A percentile compares a stretch with the other conserved stretches of the same genome.
Conservation (phyloP, 2,797 vertebrate species). For the Halcyon badia region DNA sequence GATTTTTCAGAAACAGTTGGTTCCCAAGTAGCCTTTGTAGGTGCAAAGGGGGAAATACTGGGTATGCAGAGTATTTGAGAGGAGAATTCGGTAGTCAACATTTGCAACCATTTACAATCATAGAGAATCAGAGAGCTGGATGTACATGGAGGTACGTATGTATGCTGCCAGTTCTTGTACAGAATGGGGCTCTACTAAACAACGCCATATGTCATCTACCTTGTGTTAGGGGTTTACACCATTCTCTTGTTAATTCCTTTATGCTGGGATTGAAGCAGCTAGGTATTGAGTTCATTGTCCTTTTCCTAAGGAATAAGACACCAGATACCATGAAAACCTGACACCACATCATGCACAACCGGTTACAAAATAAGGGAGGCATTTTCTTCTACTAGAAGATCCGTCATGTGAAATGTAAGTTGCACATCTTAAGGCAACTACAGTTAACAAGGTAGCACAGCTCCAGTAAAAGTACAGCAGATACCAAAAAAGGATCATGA, state of each 20-base stretch:
- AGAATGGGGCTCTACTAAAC: background rate
- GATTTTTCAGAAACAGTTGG: background rate
- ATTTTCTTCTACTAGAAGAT: background rate
- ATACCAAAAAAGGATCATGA: background rate
- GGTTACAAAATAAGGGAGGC: background rate
- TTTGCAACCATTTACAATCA: background rate
- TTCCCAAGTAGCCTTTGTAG: background rate
- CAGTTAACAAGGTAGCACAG: background rate
- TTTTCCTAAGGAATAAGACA: background rate
- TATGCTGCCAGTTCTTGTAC: background rate
- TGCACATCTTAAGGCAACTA: background rate
- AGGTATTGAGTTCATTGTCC: background rate
- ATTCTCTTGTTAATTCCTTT: background rate
- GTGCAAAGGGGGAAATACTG: background rate
- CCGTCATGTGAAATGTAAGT: background rate
- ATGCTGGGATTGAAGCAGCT: background rate
- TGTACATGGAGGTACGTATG: background rate
- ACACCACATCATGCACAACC: background rate
- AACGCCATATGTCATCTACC: accelerated
- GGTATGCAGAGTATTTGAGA: background rate
- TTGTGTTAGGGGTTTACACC: background rate
- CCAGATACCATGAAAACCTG: accelerated
- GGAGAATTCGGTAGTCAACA: background rate
- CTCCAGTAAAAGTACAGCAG: background rate
- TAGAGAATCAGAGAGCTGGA: background rate